Percentiles rank a stretch among this genome's conserved stretches.
Conservation (phyloP, 2,113 vertebrate species). For the Gambusia affinis region DNA sequence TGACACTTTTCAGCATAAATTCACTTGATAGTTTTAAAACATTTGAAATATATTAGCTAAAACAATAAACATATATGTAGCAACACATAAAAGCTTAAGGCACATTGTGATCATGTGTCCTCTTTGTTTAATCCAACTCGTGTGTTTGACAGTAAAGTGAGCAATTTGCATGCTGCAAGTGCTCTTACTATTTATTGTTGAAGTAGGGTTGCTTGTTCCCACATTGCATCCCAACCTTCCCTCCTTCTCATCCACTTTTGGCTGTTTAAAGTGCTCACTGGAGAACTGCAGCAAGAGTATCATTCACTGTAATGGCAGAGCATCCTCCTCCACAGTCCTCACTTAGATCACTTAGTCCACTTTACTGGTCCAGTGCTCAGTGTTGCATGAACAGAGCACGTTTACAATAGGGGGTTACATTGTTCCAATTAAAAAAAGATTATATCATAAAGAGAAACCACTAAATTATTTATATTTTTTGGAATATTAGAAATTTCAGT, state of each 20-base stretch:
- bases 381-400: slow-evolving; percentile 42
- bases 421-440: background rate
- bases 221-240: slow-evolving; percentile 64
- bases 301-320: slow-evolving; percentile 70
- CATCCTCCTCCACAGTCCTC: slow-evolving; percentile 72
- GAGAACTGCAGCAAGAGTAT: slow-evolving; percentile 72
- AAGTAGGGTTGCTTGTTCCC: slow-evolving; percentile 67
- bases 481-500: no score
- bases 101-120: slow-evolving; percentile 29
- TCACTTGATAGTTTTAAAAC: background rate
- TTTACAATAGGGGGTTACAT: slow-evolving; percentile 46
- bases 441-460: background rate
- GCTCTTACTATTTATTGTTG: slow-evolving; percentile 64
- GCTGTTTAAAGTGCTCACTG: slow-evolving; percentile 53
- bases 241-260: slow-evolving; percentile 66
- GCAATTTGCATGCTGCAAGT: slow-evolving; percentile 62
- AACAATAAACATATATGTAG: background rate
- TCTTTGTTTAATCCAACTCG: slow-evolving; percentile 69
- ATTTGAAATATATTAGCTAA: slow-evolving; percentile 8
- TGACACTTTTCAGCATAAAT: background rate
- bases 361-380: slow-evolving; percentile 48
- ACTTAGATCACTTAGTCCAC: slow-evolving; percentile 72
- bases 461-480: background rate
- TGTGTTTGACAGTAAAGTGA: slow-evolving; percentile 63
- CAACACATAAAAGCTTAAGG: slow-evolving; percentile 7